A percentile compares a stretch with the other conserved stretches of the same genome.
Evolutionary conservation across 2,797 vertebrate species (phyloP).

Genomic region (Champsocephalus gunnari): DNA sequence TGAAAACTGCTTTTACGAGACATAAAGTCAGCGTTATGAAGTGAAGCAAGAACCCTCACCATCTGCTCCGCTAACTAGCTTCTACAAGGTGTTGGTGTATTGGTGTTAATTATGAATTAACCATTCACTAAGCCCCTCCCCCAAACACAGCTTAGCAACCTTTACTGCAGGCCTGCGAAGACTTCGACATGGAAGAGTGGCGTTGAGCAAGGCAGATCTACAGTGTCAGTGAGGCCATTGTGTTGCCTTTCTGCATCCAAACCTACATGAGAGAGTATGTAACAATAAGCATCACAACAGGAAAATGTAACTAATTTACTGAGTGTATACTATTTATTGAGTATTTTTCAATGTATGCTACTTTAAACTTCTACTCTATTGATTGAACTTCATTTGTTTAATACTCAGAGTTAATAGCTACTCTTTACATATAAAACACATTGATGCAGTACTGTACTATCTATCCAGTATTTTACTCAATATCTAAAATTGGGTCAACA

Average conservation of each 20-base stretch:
- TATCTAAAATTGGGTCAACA: no score
- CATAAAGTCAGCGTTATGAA: neutral
- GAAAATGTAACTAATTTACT: neutral
- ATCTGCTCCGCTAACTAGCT: conserved; percentile 13
- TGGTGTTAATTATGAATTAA: conserved; percentile 11
- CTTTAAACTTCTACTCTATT: no score
- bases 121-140: neutral
- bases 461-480: no score
- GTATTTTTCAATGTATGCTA: no score
- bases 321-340: no score
- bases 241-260: neutral
- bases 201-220: neutral
- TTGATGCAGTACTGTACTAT: no score
- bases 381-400: no score
- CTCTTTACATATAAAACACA: no score
- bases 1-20: conserved; percentile 6
- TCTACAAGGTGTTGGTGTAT: conserved; percentile 17
- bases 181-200: neutral
- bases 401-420: no score
- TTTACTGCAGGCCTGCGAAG: conserved; percentile 13
- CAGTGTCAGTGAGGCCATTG: neutral
- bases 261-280: neutral
- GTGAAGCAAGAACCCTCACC: conserved; percentile 6
- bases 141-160: neutral
- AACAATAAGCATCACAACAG: neutral